Evolutionary conservation across 1,140 invertebrate species (phyloP).

Genomic region (Bombus confusus): DNA sequence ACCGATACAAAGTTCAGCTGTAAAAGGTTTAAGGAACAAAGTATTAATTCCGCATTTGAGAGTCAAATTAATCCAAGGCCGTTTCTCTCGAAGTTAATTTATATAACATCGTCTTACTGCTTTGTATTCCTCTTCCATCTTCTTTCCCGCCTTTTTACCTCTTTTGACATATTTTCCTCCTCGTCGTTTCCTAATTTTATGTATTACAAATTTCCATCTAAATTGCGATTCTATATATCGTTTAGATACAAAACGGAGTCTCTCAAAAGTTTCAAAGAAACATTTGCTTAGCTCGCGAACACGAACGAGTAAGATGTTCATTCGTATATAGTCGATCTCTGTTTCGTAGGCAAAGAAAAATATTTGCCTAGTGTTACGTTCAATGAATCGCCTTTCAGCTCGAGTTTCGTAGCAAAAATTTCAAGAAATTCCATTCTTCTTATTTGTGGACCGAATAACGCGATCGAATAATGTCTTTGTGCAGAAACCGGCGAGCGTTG

Average conservation of each 20-base stretch:
- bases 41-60: neutral
- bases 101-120: neutral
- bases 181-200: neutral
- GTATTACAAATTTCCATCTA: neutral
- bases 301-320: neutral
- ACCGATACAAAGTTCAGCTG: too few species aligned
- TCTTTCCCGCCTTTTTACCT: neutral
- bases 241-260: neutral
- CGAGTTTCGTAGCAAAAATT: neutral
- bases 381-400: neutral
- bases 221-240: neutral
- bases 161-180: neutral
- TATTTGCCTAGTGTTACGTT: neutral
- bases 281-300: neutral
- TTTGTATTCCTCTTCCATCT: neutral
- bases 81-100: too few species aligned
- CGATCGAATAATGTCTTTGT: conserved; percentile 42
- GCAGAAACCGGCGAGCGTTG: neutral
- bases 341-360: neutral
- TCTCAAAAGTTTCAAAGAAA: neutral
- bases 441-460: neutral
- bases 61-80: neutral
- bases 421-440: neutral
- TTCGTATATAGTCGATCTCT: neutral
- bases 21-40: too few species aligned